Evolutionary conservation across 2,113 vertebrate genomes (phyloP), one percentile per base, ranked within the genome.

Genomic region (Peucedramus taeniatus): DNA sequence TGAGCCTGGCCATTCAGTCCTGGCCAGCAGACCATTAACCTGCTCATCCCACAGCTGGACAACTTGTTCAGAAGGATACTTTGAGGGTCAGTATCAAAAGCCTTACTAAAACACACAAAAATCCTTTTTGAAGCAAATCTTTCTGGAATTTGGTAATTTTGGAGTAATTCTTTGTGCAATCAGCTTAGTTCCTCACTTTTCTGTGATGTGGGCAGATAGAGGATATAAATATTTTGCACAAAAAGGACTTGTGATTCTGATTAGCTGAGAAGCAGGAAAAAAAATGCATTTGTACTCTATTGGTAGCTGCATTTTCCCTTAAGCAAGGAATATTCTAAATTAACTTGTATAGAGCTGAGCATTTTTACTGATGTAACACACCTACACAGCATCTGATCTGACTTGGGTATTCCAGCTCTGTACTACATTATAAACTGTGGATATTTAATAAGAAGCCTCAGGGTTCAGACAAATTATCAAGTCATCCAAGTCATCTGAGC

Each of bases 381-480:
- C 59, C 49, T 60, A 80, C 47, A 39, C 33, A 87, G 53, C n/a
- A 69, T 51, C n/a, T 96, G 50, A 70, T 83, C 50, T 89, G 35
- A 11, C 27, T 81, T 1, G 0, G 14, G 21, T 74, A 44, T 59
- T 87, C 33, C 39, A 71, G 13, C 30, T 94, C 60, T 75, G 20
- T 66, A 54, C 31, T 70, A 24, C 40, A 35, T 74, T 78, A 51
- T n/a, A 78, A 89, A 78, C 20, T 63, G 37, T 51, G 30, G 47
- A 17, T 95, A 87, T 78, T 93, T 83, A 78, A 68, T 91, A 59
- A 87, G 42, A 31, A 71, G 81, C 74, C 69, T 84, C 72, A 75
- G 77, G 77, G 60, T 69, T 84, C 56, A 91, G 50, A 42, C 45
- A 87, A 92, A 63, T 78, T 33, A 83, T 83, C 60, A 75, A 87